Evolutionary conservation across 2,888 invertebrate species (phyloP).

Genomic region (Portevinia maculata): DNA sequence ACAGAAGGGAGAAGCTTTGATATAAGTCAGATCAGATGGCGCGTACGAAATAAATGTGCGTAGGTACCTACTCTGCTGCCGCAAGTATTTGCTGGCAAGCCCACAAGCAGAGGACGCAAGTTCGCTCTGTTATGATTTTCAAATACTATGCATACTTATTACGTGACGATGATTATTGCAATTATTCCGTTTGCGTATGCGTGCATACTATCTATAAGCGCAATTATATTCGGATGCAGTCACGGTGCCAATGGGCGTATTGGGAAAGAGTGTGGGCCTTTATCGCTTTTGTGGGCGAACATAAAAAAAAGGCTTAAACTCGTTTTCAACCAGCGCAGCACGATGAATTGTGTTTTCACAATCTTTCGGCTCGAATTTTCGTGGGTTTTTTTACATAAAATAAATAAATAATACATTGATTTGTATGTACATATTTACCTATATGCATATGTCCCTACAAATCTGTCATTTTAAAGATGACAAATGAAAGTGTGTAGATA

Average conservation of each 20-base stretch:
- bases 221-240: conserved; percentile 65
- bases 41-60: conserved; percentile 72
- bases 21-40: conserved; percentile 71
- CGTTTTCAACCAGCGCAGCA: conserved; percentile 55
- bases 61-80: conserved; percentile 55
- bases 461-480: no score
- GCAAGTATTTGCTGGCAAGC: conserved; percentile 23
- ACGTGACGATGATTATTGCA: conserved; percentile 74
- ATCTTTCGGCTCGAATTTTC: conserved; percentile 70
- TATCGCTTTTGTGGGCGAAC: conserved; percentile 74
- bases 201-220: conserved; percentile 37
- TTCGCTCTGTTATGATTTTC: conserved; percentile 63
- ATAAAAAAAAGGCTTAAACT: conserved; percentile 57
- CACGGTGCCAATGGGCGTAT: conserved; percentile 68
- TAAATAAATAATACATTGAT: no score
- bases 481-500: no score
- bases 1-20: conserved; percentile 44
- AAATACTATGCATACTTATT: conserved; percentile 46
- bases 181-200: conserved; percentile 71
- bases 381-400: conserved; percentile 54
- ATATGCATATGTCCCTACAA: no score
- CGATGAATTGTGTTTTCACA: conserved; percentile 70
- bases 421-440: neutral
- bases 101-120: conserved; percentile 57
- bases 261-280: conserved; percentile 74